Evolutionary conservation across 2,888 invertebrate genomes (phyloP).

Genomic region (Sarcophaga variegata): DNA sequence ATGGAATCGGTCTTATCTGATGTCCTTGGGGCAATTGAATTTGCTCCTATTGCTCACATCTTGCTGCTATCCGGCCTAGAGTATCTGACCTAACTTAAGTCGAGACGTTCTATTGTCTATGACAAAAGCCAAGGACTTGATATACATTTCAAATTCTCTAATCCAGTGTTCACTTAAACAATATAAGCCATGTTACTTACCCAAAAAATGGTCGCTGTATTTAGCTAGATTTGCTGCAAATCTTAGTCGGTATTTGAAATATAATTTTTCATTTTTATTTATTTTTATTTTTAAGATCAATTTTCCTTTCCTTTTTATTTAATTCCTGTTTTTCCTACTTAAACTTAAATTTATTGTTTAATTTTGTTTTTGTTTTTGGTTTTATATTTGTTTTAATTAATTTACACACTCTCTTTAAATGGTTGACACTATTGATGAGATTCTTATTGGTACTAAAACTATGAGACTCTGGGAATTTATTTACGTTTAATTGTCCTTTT

Average conservation of each 20-base stretch:
- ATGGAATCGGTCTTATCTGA: too few species aligned
- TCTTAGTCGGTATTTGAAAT: not conserved
- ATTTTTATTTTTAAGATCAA: conserved; percentile 41
- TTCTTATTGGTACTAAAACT: conserved; percentile 42
- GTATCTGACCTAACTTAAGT: too few species aligned
- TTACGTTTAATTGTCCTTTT: conserved; percentile 7
- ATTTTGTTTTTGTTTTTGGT: conserved; percentile 32
- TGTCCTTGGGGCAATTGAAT: too few species aligned
- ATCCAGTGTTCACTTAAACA: too few species aligned
- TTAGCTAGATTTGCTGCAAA: too few species aligned
- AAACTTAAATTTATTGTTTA: conserved; percentile 24
- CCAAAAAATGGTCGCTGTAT: too few species aligned
- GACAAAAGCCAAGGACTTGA: too few species aligned
- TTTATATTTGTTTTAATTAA: not conserved
- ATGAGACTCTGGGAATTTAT: not conserved
- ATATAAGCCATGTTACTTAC: too few species aligned
- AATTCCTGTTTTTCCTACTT: not conserved
- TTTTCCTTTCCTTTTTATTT: conserved; percentile 27
- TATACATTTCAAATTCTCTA: too few species aligned
- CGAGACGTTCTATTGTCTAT: too few species aligned
- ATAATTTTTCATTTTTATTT: not conserved
- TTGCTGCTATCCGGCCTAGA: too few species aligned
- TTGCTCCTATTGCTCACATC: too few species aligned
- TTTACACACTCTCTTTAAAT: not conserved
- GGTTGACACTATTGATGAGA: not conserved